A percentile compares a stretch with the other conserved stretches of the same genome.
Evolutionary conservation across 2,888 invertebrate species (phyloP).

Genomic region (Drosophila colorata): DNA sequence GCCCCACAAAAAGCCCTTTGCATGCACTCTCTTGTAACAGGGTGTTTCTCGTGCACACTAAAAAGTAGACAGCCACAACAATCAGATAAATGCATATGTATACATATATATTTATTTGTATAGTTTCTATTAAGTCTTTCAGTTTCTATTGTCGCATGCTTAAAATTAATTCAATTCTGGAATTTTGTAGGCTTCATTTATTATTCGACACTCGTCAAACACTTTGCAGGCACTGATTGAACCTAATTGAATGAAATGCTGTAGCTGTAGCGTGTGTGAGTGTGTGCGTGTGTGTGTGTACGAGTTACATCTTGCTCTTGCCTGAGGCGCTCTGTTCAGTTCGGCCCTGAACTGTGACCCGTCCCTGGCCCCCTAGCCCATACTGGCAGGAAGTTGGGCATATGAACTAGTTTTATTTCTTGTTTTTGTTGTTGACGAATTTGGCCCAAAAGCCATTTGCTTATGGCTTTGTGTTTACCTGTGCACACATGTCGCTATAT

Average conservation of each 20-base stretch:
- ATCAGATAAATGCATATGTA: background rate
- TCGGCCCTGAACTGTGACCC: constrained; percentile 52
- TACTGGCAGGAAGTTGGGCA: constrained; percentile 58
- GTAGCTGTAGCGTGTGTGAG: background rate
- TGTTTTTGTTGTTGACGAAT: background rate
- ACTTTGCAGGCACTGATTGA: constrained; percentile 69
- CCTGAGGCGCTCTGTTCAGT: constrained; percentile 4
- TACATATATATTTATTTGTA: background rate
- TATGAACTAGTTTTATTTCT: constrained; percentile 57
- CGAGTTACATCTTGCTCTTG: constrained; percentile 55
- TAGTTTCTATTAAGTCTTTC: background rate
- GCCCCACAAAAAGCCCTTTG: background rate
- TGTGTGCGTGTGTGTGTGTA: constrained; percentile 7
- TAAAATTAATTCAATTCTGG: constrained; percentile 46
- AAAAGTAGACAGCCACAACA: too few relatives aligned
- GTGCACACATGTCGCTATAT: constrained; percentile 41
- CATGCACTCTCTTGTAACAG: background rate
- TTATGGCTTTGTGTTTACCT: constrained; percentile 39
- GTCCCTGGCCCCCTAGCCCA: constrained; percentile 28
- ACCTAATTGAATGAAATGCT: constrained; percentile 68
- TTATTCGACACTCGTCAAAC: constrained; percentile 69
- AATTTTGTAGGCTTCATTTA: constrained; percentile 36
- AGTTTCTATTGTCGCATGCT: constrained; percentile 20
- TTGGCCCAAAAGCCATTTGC: constrained; percentile 51
- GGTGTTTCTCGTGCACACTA: constrained; percentile 1